Percentiles rank a stretch among this genome's conserved stretches.
Conservation (phyloP, 1,140 invertebrate species). For the Drosophila kurseongensis region DNA sequence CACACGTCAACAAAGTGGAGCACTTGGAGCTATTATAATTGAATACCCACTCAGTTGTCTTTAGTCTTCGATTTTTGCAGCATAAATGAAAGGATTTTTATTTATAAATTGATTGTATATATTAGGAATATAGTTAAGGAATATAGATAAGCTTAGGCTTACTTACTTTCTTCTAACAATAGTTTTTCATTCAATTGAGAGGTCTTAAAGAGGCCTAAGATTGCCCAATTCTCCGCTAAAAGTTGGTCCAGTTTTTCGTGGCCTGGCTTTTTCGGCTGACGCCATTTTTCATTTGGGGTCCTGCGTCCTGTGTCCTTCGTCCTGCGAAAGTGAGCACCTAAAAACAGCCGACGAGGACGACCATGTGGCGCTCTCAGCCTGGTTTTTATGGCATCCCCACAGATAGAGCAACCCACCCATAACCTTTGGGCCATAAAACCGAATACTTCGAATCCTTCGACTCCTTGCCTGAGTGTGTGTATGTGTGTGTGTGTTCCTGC, state of each 20-base stretch:
- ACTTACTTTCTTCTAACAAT: neutral
- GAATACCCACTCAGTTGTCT: neutral
- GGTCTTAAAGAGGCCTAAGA: slow-evolving; percentile 14
- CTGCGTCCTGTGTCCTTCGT: slow-evolving; percentile 5
- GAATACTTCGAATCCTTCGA: slow-evolving; percentile 48
- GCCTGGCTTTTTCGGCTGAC: slow-evolving; percentile 19
- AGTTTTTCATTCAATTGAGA: neutral
- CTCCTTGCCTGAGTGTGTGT: neutral
- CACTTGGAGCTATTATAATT: slow-evolving; percentile 61
- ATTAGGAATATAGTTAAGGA: no score
- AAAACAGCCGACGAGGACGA: slow-evolving; percentile 62
- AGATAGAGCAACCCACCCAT: slow-evolving; percentile 28
- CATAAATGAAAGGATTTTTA: neutral
- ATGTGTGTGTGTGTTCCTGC: slow-evolving; percentile 1
- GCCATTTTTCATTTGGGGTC: slow-evolving; percentile 73
- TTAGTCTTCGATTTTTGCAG: slow-evolving; percentile 2
- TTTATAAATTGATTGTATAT: no score
- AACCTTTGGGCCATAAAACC: slow-evolving; percentile 78
- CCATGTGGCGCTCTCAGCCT: slow-evolving; percentile 68
- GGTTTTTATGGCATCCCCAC: slow-evolving; percentile 67
- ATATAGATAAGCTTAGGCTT: no score
- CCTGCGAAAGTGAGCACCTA: slow-evolving; percentile 54
- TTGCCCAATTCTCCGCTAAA: neutral
- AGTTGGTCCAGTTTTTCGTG: slow-evolving; percentile 53
- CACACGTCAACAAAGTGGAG: slow-evolving; percentile 65